phyloP scores from a whole-genome alignment of 2,113 vertebrate genomes.

The chimpanzee (Pan troglodytes) region DNA sequence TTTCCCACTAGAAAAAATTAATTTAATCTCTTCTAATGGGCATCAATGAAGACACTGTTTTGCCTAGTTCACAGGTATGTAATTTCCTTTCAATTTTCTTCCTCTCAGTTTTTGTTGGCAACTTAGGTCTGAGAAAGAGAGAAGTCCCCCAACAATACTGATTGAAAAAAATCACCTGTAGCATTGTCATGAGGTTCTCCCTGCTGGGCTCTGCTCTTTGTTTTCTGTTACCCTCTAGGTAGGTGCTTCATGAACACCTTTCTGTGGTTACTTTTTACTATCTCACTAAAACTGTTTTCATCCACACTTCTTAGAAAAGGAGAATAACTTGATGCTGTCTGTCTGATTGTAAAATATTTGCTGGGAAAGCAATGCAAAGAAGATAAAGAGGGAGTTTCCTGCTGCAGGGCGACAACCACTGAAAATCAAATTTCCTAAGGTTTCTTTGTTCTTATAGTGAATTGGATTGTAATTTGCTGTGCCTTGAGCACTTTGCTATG shows the following conservation, averaged over 20 bases:
- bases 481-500: neutral
- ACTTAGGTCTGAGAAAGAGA: neutral
- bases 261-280: neutral
- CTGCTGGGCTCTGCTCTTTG: neutral
- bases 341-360: neutral
- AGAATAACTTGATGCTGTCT: neutral
- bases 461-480: neutral
- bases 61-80: neutral
- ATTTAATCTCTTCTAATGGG: neutral
- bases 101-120: neutral
- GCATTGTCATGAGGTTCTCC: neutral
- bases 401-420: neutral
- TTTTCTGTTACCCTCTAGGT: constrained; percentile 6
- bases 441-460: neutral
- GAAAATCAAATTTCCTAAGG: neutral
- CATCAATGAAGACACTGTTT: neutral
- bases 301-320: neutral
- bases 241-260: neutral
- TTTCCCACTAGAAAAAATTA: neutral
- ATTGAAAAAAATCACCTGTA: neutral
- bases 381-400: neutral
- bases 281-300: neutral
- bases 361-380: neutral
- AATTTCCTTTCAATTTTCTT: neutral
- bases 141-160: neutral